Evolutionary conservation across 2,888 invertebrate species (phyloP).

Genomic region (Drosophila anceps): DNA sequence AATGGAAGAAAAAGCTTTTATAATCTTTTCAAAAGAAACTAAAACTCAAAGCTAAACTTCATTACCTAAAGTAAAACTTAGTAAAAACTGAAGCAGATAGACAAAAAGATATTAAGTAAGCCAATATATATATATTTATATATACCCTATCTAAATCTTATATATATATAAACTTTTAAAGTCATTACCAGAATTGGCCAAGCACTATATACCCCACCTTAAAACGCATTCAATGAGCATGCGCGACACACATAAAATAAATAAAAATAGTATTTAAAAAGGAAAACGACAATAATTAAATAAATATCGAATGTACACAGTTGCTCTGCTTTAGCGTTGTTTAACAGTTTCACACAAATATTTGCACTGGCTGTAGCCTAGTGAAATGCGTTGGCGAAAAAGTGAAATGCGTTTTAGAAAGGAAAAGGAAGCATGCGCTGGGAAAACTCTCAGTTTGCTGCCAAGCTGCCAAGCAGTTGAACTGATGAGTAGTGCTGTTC

Average conservation of each 20-base stretch:
- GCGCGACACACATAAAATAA: constrained; percentile 1
- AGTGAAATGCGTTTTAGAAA: constrained; percentile 78
- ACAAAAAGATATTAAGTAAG: no score
- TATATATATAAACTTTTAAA: no score
- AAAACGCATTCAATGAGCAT: neutral
- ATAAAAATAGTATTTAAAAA: neutral
- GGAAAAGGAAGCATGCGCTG: constrained; percentile 63
- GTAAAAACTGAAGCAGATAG: no score
- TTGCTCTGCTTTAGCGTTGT: constrained; percentile 49
- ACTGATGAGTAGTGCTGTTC: constrained; percentile 6
- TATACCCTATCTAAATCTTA: no score
- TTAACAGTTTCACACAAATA: constrained; percentile 68
- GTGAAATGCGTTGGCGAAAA: constrained; percentile 64
- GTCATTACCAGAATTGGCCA: no score
- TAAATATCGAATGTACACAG: constrained; percentile 34
- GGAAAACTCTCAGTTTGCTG: constrained; percentile 24
- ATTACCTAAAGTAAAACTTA: no score
- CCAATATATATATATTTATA: no score
- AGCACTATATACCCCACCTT: neutral
- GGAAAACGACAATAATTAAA: constrained; percentile 11
- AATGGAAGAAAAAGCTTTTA: no score
- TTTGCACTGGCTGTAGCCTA: constrained; percentile 45
- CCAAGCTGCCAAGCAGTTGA: neutral
- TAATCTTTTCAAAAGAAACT: no score
- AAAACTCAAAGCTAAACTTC: no score